phyloP scores from a whole-genome alignment of 2,113 vertebrate species.

The Plecotus auritus region DNA sequence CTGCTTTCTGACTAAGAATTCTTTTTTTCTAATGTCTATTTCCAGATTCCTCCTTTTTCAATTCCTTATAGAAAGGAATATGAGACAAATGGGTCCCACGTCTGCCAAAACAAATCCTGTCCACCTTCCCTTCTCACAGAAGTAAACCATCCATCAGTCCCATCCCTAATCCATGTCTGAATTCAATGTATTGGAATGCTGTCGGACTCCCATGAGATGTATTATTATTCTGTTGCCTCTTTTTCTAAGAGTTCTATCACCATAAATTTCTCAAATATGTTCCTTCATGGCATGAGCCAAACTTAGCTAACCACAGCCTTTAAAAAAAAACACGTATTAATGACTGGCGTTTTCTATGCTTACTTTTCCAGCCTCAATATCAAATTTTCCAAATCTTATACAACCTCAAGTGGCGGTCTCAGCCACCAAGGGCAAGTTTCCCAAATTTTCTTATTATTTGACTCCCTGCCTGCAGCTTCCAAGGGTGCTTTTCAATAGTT shows the following conservation, averaged over 20 bases:
- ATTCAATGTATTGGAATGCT: not conserved
- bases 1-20: not conserved
- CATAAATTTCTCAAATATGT: conserved; percentile 32
- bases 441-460: not conserved
- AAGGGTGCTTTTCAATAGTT: not conserved
- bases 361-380: not conserved
- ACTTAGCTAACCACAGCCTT: not conserved
- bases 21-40: not conserved
- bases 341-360: not conserved
- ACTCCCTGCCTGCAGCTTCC: not conserved
- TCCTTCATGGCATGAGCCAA: not conserved
- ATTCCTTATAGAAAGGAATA: not conserved
- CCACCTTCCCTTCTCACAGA: not conserved
- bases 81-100: not conserved
- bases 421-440: not conserved
- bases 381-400: not conserved
- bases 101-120: conserved; percentile 35
- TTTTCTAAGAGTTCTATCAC: not conserved
- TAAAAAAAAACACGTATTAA: not conserved
- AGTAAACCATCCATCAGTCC: conserved; percentile 33
- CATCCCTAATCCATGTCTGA: conserved; percentile 28
- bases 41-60: not conserved
- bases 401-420: not conserved
- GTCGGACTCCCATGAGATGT: not conserved
- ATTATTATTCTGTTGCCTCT: not conserved